Base-by-base conservation (phyloP, 2,888 invertebrate species). In the Oscheius sp. region DNA sequence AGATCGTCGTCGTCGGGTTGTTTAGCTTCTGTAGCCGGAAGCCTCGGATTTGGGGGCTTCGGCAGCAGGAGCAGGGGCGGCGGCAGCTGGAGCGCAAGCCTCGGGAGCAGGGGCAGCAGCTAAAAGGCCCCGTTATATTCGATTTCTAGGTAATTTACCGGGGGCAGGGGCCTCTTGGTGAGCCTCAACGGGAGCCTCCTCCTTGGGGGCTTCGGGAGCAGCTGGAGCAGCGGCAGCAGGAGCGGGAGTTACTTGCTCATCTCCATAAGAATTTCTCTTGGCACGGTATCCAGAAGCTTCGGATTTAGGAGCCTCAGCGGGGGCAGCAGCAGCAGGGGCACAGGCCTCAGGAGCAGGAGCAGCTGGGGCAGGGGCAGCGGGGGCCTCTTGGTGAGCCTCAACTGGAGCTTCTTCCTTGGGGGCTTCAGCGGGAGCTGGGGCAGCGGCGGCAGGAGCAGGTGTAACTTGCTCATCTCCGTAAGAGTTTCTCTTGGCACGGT, bases 241-340 rank as follows among this genome's bases (percentile, higher is more conserved):
- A 21, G 55, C 55, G 21, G 55, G 55, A 6, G 55, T 55, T 3
- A 55, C 55, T 23, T 55, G 55, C 55, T 55, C 55, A 55, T 55
- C 55, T 55, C 55, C 55, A 25, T 55, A 55, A 23, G 5, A 5
- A 23, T 55, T 55, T 55, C 55, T 55, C 55, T 55, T 55, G 55
- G 55, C 55, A 55, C 55, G 55, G 25, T 55, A 55, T 7, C 55
- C 55, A 6, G 55, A 55, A 55, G 55, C n/a, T 13, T 49, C 49
- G 21, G 49, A 16, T 9, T 35, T 35, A 6, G 55, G 21, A 23
- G 55, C n/a, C 13, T 49, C 49, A 49, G 49, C 6, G 13, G 49
- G 6, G 5, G 49, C 6, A 13, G 49, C 49, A 18, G 49, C n/a
- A 49, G 49, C 49, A 2, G 49, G 49, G 13, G 49, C 49, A 18